phyloP scores from a whole-genome alignment of 2,888 invertebrate genomes.

The Argyresthia goedartella region DNA sequence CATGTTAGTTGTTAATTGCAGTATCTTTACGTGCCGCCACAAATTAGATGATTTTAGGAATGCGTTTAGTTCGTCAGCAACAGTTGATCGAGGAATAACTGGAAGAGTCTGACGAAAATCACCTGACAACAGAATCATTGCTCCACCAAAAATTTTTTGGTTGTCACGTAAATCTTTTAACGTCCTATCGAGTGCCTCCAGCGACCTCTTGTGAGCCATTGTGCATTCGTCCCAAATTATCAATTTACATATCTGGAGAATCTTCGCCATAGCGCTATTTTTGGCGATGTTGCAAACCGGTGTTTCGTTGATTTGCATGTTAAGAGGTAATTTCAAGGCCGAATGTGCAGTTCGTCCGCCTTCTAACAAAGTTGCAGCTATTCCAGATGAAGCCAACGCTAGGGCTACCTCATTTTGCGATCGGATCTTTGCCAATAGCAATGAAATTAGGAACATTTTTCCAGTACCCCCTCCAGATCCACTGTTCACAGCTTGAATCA shows the following conservation, averaged over 20 bases:
- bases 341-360: conserved; percentile 23
- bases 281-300: conserved; percentile 17
- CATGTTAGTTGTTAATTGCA: too few relatives aligned
- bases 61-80: conserved; percentile 15
- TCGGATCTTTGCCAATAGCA: conserved; percentile 5
- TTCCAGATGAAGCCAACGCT: conserved; percentile 15
- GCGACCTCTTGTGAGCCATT: conserved; percentile 15
- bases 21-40: too few relatives aligned
- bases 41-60: neutral
- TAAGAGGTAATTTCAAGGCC: conserved; percentile 22
- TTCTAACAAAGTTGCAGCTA: conserved; percentile 15
- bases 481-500: conserved; percentile 1
- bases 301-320: conserved; percentile 6
- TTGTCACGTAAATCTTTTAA: conserved; percentile 19
- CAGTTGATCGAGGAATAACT: too few relatives aligned
- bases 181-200: conserved; percentile 14
- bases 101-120: conserved; percentile 24
- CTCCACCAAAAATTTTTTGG: conserved; percentile 17
- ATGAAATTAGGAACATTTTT: conserved; percentile 1
- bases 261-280: conserved; percentile 19
- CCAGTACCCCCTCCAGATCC: neutral
- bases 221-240: conserved; percentile 20
- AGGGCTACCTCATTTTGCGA: neutral
- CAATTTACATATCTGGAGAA: conserved; percentile 18
- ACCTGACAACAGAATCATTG: conserved; percentile 20